Conservation (phyloP, 2,797 vertebrate species). For the Chaunax sp. region DNA sequence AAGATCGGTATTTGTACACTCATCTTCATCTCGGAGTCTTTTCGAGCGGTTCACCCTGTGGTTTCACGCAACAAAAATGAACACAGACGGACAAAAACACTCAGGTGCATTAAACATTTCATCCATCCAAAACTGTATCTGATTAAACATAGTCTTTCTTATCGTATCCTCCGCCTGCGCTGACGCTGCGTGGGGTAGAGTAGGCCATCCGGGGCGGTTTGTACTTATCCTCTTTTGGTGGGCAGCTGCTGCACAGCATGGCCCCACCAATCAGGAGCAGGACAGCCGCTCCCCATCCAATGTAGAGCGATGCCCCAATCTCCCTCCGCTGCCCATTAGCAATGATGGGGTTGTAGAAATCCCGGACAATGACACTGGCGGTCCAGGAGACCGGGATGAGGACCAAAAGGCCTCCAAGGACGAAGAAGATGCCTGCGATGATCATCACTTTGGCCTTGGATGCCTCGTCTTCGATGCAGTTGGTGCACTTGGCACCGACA, state of each 20-base stretch:
- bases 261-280: slow-evolving; percentile 90
- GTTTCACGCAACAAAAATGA: slow-evolving; percentile 22
- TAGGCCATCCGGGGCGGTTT: slow-evolving; percentile 87
- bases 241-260: slow-evolving; percentile 92
- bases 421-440: slow-evolving; percentile 88
- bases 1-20: slow-evolving; percentile 34
- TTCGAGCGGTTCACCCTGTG: slow-evolving; percentile 33
- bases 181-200: slow-evolving; percentile 85
- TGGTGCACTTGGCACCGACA: slow-evolving; percentile 94
- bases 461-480: slow-evolving; percentile 91
- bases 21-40: slow-evolving; percentile 85
- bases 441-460: slow-evolving; percentile 95
- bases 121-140: neutral
- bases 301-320: slow-evolving; percentile 89
- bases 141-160: slow-evolving; percentile 93
- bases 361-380: slow-evolving; percentile 86
- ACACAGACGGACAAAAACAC: slow-evolving; percentile 31
- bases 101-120: slow-evolving; percentile 11
- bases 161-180: slow-evolving; percentile 85
- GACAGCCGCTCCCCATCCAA: slow-evolving; percentile 89
- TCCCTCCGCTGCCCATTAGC: slow-evolving; percentile 84
- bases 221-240: slow-evolving; percentile 90
- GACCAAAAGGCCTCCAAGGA: slow-evolving; percentile 86
- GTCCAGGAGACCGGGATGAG: slow-evolving; percentile 94
- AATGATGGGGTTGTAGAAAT: slow-evolving; percentile 90